Evolutionary conservation across 1,140 invertebrate genomes (phyloP), one percentile per base, ranked within the genome.

Genomic region (Pseudachorutes palmiensis): DNA sequence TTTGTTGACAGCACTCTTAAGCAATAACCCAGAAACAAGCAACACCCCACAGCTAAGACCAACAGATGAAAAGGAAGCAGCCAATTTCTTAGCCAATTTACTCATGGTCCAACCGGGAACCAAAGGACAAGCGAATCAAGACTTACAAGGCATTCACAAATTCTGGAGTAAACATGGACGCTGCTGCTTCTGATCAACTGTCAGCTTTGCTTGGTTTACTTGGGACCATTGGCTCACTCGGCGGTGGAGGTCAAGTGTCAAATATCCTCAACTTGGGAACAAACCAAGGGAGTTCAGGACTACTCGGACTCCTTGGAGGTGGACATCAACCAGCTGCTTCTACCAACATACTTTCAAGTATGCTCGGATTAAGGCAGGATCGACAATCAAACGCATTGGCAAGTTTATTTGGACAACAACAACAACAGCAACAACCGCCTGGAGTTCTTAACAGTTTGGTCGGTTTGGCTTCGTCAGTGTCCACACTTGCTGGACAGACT

Each of bases 181-280:
- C 65, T 26, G 36, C 67, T 3, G 51, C 70, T 0, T 64, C 64
- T 32, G 67, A 69, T 45, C 70, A 72, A 45, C 58, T 69, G 22
- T 64, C 61, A 28, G 41, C 61, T 12, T 16, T 69, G 19, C 19
- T 69, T 19, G 58, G 62, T 5, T n/a, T 72, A 30, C 36, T 72
- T 49, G 64, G 64, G n/a, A 64, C 67, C n/a, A n/a, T n/a, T n/a
- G n/a, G n/a, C n/a, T n/a, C n/a, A n/a, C n/a, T n/a, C n/a, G n/a
- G n/a, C n/a, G n/a, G n/a, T n/a, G n/a, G n/a, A n/a, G n/a, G n/a
- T n/a, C n/a, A n/a, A n/a, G n/a, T n/a, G n/a, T n/a, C n/a, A n/a
- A n/a, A n/a, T n/a, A n/a, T n/a, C n/a, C n/a, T n/a, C n/a, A n/a
- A n/a, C n/a, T n/a, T n/a, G n/a, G n/a, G n/a, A n/a, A n/a, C n/a